Conservation (phyloP, 2,888 invertebrate genomes). For the Yponomeuta malinellus region DNA sequence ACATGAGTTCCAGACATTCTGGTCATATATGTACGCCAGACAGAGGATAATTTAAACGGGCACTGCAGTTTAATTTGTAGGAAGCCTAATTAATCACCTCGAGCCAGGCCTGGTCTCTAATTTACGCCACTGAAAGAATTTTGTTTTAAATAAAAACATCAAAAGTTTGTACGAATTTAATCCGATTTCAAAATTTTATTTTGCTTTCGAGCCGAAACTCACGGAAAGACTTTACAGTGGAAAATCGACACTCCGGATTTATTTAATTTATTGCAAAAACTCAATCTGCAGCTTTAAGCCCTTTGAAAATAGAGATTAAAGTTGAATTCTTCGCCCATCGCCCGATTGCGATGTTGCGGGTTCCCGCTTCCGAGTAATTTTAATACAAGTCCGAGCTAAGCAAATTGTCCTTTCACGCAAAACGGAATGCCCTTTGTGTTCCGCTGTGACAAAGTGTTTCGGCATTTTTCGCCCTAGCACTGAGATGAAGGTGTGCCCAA, state of each 20-base stretch:
- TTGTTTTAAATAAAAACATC: neutral
- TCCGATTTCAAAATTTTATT: too few relatives aligned
- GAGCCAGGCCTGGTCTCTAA: neutral
- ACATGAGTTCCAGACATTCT: neutral
- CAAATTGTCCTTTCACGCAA: slow-evolving; percentile 55
- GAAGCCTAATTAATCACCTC: slow-evolving; percentile 8
- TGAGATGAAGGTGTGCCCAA: slow-evolving; percentile 47
- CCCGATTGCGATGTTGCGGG: slow-evolving; percentile 36
- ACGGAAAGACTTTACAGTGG: too few relatives aligned
- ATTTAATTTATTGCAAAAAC: neutral
- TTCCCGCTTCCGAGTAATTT: slow-evolving; percentile 45
- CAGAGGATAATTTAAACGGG: slow-evolving; percentile 10
- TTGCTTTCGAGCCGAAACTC: too few relatives aligned
- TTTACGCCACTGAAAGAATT: neutral
- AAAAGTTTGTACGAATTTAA: neutral
- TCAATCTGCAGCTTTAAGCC: neutral
- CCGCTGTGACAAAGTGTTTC: slow-evolving; percentile 12
- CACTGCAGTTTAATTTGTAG: slow-evolving; percentile 10
- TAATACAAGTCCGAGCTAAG: slow-evolving; percentile 39
- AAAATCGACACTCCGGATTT: neutral
- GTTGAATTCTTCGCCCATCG: neutral
- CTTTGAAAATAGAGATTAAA: neutral
- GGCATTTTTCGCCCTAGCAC: slow-evolving; percentile 39
- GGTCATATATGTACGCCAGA: neutral
- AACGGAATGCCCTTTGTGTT: slow-evolving; percentile 36